Conservation (phyloP, 2,113 vertebrate species). For the Lucifuga dentata region DNA sequence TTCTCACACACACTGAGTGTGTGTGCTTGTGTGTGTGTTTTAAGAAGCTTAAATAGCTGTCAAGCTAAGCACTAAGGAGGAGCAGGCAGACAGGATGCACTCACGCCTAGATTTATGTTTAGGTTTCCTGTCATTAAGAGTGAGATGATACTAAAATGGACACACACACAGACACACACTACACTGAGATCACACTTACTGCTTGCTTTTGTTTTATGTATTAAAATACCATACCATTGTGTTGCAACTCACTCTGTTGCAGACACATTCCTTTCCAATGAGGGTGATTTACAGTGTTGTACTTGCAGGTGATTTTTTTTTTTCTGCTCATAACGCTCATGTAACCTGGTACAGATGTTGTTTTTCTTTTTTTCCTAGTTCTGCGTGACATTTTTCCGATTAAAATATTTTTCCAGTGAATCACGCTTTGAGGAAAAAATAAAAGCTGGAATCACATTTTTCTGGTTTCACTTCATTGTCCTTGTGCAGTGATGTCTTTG, state of each 20-base stretch:
- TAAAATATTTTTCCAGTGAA: constrained; percentile 23
- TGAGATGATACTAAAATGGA: constrained; percentile 13
- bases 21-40: constrained; percentile 14
- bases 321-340: background rate
- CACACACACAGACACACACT: background rate
- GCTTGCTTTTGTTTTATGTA: background rate
- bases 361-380: constrained; percentile 4
- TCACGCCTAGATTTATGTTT: constrained; percentile 40
- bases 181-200: background rate
- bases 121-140: constrained; percentile 28
- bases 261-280: background rate
- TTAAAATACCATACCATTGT: background rate
- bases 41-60: constrained; percentile 77
- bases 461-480: background rate
- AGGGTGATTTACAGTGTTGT: constrained; percentile 21
- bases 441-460: background rate
- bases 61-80: constrained; percentile 50
- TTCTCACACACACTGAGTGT: constrained; percentile 11
- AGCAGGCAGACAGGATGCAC: constrained; percentile 36
- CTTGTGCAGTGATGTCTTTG: background rate
- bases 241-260: fast-evolving
- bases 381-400: background rate
- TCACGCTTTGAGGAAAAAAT: background rate
- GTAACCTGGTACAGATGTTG: constrained; percentile 11
- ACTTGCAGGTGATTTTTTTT: constrained; percentile 3